Base-by-base conservation (phyloP, 2,888 invertebrate species). In the Tubulanus polymorphus region DNA sequence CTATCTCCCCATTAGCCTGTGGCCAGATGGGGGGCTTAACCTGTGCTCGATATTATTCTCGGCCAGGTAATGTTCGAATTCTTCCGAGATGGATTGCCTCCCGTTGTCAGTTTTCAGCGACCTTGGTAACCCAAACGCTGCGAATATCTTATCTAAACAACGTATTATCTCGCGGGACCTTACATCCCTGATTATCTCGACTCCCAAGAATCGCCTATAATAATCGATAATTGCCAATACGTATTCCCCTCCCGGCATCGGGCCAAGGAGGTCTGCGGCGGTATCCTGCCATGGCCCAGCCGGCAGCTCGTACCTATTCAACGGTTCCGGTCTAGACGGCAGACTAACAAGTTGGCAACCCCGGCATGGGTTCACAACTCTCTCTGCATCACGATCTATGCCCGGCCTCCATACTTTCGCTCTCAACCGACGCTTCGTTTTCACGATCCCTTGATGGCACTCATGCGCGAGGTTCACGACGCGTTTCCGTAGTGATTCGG, bases 171-270 rank as follows among this genome's bases (percentile, higher is more conserved):
- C 61, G 5, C 55, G 56, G 5, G 56, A 50, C 12, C 61, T 59
- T 20, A 51, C 60, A 10, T 52, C 29, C 37, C 56, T 65, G 54
- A 59, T 54, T 2, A 55, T 37, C 12, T 55, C 60, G 8, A 59
- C 51, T 45, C 62, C 64, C 54, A 48, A 56, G 35, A 54, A 65
- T 8, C 63, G 30, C 47, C 63, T 67, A 28, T 60, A 64, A 51
- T 66, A 66, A 47, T 67, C 64, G 3, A 62, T 54, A 28, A 61
- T 49, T 2, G 63, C 63, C 18, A 65, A 49, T 2, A 64, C 30
- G 45, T 53, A 52, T 27, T 61, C 35, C n/a, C 61, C 61, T 15
- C 51, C 29, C 18, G 60, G 57, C 20, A 63, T 51, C 45, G 59
- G 59, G 23, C 63, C 63, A 10, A 61, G 15, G 8, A 58, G 27